Evolutionary conservation across 1,140 invertebrate genomes (phyloP).

Genomic region (Drosophila ananassae): DNA sequence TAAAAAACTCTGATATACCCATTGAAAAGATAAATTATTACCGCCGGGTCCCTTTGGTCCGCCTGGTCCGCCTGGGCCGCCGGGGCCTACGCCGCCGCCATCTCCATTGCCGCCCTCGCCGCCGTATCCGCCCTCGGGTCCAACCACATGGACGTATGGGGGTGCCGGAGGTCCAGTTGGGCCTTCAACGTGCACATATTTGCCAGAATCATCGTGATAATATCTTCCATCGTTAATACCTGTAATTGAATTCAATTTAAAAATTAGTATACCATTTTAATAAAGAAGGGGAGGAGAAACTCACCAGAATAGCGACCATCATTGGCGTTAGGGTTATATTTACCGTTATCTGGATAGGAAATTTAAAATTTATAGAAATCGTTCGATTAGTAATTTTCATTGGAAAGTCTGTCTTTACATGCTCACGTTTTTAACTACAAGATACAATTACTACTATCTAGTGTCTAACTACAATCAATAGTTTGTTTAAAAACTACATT

Average conservation of each 20-base stretch:
- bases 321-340: conserved; percentile 50
- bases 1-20: not conserved
- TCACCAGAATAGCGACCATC: conserved; percentile 74
- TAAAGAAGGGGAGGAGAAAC: not conserved
- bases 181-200: conserved; percentile 85
- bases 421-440: conserved; percentile 37
- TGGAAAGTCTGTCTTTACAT: conserved; percentile 8
- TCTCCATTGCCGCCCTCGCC: conserved; percentile 66
- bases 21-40: not conserved
- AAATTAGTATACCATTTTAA: not conserved
- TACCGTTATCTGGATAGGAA: conserved; percentile 64
- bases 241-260: not conserved
- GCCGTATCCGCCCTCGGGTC: conserved; percentile 83
- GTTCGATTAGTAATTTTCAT: conserved; percentile 56
- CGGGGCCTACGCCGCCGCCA: conserved; percentile 70
- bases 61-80: conserved; percentile 73
- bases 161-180: conserved; percentile 84
- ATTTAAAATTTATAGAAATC: conserved; percentile 42
- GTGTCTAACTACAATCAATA: conserved; percentile 40
- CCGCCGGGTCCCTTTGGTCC: conserved; percentile 78
- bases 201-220: conserved; percentile 85
- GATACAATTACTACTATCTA: conserved; percentile 51
- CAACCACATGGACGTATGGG: conserved; percentile 84
- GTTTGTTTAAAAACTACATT: conserved; percentile 17
- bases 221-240: conserved; percentile 84